Conservation (phyloP, 2,113 vertebrate species). For the Salvelinus alpinus region DNA sequence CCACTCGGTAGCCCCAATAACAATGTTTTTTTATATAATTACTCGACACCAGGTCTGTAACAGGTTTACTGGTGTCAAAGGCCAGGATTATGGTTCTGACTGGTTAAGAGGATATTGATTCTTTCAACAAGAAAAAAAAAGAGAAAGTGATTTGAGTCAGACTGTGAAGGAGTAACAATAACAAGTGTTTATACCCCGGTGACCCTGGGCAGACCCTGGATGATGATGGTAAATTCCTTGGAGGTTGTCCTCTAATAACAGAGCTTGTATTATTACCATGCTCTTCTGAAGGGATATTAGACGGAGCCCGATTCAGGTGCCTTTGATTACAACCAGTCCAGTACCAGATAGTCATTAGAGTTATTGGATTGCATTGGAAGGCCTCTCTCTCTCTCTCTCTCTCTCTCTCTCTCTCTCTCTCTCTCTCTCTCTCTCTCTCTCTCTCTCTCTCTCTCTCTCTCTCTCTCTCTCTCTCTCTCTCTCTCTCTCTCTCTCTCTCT, state of each 20-base stretch:
- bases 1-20: neutral
- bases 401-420: neutral
- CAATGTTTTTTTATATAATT: neutral
- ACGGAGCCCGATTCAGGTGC: slow-evolving; percentile 55
- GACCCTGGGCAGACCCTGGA: slow-evolving; percentile 44
- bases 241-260: slow-evolving; percentile 42
- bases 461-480: too few relatives aligned
- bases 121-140: neutral
- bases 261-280: slow-evolving; percentile 44
- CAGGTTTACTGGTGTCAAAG: neutral
- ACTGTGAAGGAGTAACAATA: slow-evolving; percentile 11
- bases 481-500: too few relatives aligned
- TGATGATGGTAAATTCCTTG: slow-evolving; percentile 50
- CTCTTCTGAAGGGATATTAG: slow-evolving; percentile 35
- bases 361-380: slow-evolving; percentile 32
- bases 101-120: slow-evolving; percentile 3
- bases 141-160: neutral
- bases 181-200: slow-evolving; percentile 49
- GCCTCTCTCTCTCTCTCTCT: neutral
- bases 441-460: too few relatives aligned
- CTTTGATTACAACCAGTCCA: slow-evolving; percentile 57
- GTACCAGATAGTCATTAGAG: slow-evolving; percentile 45
- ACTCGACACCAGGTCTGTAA: neutral
- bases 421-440: too few relatives aligned
- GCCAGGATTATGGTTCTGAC: neutral